These are phyloP conservation scores for Drosophila bifasciata DNA, from an alignment of 1,140 invertebrate genomes.

Conservation along the genomic window DNA sequence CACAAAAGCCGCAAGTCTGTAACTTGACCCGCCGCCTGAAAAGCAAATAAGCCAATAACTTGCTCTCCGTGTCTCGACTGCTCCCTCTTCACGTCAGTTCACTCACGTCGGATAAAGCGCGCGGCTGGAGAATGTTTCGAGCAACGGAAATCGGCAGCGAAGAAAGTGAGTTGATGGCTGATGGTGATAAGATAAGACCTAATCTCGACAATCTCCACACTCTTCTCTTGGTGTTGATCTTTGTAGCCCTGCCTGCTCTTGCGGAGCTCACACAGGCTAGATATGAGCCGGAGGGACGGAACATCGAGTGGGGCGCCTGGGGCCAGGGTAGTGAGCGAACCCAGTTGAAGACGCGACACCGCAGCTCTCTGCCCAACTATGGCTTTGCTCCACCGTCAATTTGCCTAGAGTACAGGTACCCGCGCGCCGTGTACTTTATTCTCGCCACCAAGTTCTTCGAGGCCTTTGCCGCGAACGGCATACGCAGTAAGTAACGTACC, in stretches of 20 bases:
- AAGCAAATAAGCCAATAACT: constrained; percentile 30
- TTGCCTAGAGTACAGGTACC: constrained; percentile 66
- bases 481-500: constrained; percentile 73
- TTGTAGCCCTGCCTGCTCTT: constrained; percentile 67
- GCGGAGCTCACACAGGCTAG: constrained; percentile 54
- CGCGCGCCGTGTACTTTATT: constrained; percentile 75
- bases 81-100: constrained; percentile 23
- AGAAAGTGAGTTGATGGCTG: constrained; percentile 69
- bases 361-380: constrained; percentile 68
- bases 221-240: neutral
- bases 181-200: constrained; percentile 35
- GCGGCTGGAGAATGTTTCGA: constrained; percentile 67
- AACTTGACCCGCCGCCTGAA: constrained; percentile 43
- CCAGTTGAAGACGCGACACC: constrained; percentile 35
- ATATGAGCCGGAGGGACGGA: constrained; percentile 13
- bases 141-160: constrained; percentile 79
- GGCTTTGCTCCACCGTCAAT: constrained; percentile 59
- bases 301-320: constrained; percentile 16
- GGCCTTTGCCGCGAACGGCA: constrained; percentile 82
- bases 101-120: constrained; percentile 40
- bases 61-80: constrained; percentile 6
- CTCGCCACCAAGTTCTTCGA: constrained; percentile 82
- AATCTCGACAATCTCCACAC: constrained; percentile 9
- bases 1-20: constrained; percentile 69
- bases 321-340: constrained; percentile 23